These are phyloP conservation scores for Gobiocypris rarus DNA, from an alignment of 2,113 vertebrate species.

Conservation along the genomic window DNA sequence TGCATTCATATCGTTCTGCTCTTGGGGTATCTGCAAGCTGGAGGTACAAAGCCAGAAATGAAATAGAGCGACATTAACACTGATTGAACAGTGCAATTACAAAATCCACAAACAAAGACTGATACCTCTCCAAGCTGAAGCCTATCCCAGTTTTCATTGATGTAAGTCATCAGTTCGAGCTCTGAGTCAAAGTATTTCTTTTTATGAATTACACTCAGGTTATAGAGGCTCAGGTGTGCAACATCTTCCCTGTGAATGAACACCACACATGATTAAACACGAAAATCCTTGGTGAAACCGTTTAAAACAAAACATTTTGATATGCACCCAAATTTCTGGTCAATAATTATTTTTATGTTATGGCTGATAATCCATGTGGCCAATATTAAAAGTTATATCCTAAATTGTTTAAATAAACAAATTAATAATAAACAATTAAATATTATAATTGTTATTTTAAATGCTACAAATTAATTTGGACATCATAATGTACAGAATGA, in stretches of 20 bases:
- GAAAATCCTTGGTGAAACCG: background rate
- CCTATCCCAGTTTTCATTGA: constrained; percentile 97
- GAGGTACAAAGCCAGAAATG: constrained; percentile 28
- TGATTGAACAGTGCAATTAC: background rate
- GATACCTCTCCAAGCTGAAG: constrained; percentile 92
- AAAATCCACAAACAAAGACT: background rate
- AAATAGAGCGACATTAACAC: background rate
- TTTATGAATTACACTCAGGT: constrained; percentile 98
- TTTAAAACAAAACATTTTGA: background rate
- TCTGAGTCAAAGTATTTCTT: constrained; percentile 99
- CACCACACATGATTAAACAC: background rate
- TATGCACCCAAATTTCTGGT: background rate
- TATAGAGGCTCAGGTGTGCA: constrained; percentile 96
- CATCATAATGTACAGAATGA: background rate
- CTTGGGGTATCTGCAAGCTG: constrained; percentile 90
- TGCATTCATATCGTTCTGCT: constrained; percentile 88
- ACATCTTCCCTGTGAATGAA: constrained; percentile 88
- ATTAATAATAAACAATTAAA: too few species aligned
- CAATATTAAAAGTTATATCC: background rate
- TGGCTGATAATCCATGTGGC: background rate
- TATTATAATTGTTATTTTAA: background rate
- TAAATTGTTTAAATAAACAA: too few species aligned
- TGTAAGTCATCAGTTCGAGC: constrained; percentile 94
- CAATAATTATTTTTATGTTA: background rate
- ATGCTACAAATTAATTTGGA: background rate